Conservation (phyloP, 2,113 vertebrate genomes). For the Odobenus rosmarus region DNA sequence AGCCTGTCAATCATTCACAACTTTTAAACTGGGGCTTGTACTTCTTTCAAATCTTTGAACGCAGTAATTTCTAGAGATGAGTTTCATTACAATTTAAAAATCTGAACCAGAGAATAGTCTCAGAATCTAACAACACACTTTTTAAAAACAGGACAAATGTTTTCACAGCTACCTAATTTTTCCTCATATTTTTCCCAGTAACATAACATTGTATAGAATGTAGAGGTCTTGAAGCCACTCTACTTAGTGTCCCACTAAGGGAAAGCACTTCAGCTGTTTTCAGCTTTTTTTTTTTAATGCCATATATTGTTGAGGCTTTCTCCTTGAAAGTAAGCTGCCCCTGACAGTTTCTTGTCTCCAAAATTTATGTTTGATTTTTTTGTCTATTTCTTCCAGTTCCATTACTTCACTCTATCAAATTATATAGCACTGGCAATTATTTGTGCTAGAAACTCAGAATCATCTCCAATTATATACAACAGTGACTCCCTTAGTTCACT, state of each 20-base stretch:
- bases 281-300: background rate
- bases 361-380: background rate
- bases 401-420: background rate
- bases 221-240: background rate
- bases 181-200: background rate
- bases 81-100: background rate
- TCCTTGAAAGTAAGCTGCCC: background rate
- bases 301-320: background rate
- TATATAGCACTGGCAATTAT: background rate
- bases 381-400: background rate
- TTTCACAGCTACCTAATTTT: background rate
- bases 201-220: background rate
- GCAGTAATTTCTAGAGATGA: background rate
- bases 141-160: background rate
- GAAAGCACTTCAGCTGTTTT: background rate
- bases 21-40: background rate
- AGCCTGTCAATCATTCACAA: background rate
- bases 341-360: background rate
- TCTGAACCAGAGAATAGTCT: background rate
- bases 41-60: background rate
- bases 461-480: background rate
- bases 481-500: background rate
- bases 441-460: background rate
- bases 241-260: background rate
- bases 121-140: background rate